Conservation (phyloP, 1,140 invertebrate species). For the Meloidogyne hapla region DNA sequence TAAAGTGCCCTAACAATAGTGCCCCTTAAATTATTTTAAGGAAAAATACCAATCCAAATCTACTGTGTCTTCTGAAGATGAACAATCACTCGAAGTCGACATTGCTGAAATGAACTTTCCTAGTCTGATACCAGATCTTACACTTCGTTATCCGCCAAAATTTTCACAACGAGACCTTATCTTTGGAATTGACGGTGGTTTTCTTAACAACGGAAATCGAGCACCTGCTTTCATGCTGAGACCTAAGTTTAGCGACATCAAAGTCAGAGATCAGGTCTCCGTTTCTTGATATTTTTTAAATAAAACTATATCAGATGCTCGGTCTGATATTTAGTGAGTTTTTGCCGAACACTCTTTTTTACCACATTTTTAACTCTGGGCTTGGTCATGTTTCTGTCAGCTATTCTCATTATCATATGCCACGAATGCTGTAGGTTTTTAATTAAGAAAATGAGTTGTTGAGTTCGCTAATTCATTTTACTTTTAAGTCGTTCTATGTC, state of each 20-base stretch:
- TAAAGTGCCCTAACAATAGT: neutral
- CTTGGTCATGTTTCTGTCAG: constrained; percentile 42
- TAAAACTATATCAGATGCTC: constrained; percentile 31
- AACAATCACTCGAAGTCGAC: constrained; percentile 41
- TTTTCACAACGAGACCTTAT: constrained; percentile 50
- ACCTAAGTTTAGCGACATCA: constrained; percentile 46
- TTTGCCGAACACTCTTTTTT: constrained; percentile 47
- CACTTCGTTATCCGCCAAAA: constrained; percentile 52
- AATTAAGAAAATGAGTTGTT: neutral
- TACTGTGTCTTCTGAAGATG: constrained; percentile 18
- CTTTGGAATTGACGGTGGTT: constrained; percentile 51
- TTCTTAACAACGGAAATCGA: constrained; percentile 39
- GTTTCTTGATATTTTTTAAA: neutral
- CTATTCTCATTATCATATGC: constrained; percentile 44
- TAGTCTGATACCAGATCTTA: constrained; percentile 45
- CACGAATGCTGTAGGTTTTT: constrained; percentile 30
- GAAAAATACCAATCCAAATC: neutral
- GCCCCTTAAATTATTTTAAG: neutral
- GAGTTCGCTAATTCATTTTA: neutral
- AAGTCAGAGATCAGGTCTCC: constrained; percentile 41
- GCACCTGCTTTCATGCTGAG: constrained; percentile 34
- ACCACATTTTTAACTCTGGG: constrained; percentile 39
- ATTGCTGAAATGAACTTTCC: constrained; percentile 32
- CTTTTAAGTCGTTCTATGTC: constrained; percentile 37
- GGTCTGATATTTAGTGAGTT: constrained; percentile 51